phyloP scores from a whole-genome alignment of 2,888 invertebrate genomes.

The Plebejus melissa region DNA sequence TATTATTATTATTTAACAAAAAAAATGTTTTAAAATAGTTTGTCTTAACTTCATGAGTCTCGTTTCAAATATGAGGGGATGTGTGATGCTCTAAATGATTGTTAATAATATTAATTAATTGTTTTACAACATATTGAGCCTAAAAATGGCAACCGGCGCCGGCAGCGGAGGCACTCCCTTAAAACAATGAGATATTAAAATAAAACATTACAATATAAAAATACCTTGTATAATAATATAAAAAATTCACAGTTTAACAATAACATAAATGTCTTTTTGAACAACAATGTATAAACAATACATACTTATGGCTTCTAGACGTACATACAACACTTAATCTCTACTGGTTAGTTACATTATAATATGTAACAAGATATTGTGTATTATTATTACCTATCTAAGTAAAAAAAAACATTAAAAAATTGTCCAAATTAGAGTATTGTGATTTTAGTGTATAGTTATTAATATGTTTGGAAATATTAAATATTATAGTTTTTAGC shows the following conservation, averaged over 20 bases:
- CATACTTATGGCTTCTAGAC: neutral
- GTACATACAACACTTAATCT: neutral
- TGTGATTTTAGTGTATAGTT: neutral
- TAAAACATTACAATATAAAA: neutral
- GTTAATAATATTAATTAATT: too few relatives aligned
- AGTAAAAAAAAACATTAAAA: neutral
- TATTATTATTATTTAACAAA: too few relatives aligned
- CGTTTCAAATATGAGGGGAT: too few relatives aligned
- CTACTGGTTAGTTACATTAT: neutral
- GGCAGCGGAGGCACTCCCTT: too few relatives aligned
- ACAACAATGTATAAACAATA: neutral
- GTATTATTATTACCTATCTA: neutral
- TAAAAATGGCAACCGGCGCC: too few relatives aligned
- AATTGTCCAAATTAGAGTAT: neutral
- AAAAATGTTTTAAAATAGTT: neutral
- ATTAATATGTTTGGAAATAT: neutral
- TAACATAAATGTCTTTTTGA: slow-evolving; percentile 4
- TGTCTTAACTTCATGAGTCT: too few relatives aligned
- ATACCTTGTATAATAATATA: neutral
- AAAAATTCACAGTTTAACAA: slow-evolving; percentile 2
- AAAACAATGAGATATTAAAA: neutral
- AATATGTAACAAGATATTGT: neutral
- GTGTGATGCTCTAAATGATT: too few relatives aligned
- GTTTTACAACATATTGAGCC: too few relatives aligned
- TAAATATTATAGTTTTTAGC: neutral